Evolutionary conservation across 2,797 vertebrate genomes (phyloP).

Genomic region (Mormyrus hasselquistii): DNA sequence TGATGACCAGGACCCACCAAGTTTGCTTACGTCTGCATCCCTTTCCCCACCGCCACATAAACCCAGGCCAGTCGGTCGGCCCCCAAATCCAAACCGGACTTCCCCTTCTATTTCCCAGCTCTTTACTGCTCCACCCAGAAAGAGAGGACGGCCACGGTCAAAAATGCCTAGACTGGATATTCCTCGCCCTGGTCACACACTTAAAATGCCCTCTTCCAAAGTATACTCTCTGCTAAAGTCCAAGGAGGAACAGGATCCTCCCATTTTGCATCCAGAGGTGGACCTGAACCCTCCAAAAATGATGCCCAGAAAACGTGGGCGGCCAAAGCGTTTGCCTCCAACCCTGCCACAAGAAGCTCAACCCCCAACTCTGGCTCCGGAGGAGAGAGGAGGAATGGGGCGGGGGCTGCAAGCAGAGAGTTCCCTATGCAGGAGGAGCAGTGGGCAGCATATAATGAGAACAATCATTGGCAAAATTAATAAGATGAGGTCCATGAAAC

Average conservation of each 20-base stretch:
- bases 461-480: conserved; percentile 97
- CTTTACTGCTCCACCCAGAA: conserved; percentile 60
- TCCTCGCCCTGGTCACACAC: conserved; percentile 68
- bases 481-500: conserved; percentile 95
- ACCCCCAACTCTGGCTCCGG: conserved; percentile 82
- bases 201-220: conserved; percentile 84
- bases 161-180: conserved; percentile 92
- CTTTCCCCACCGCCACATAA: conserved; percentile 48
- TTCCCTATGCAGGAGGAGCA: conserved; percentile 77
- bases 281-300: conserved; percentile 83
- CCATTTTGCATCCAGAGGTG: conserved; percentile 91
- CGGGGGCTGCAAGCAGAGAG: conserved; percentile 65
- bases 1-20: conserved; percentile 37
- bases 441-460: conserved; percentile 93
- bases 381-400: conserved; percentile 45
- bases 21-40: conserved; percentile 45
- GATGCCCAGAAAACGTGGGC: conserved; percentile 88
- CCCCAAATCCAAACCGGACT: conserved; percentile 65
- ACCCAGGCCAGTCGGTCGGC: conserved; percentile 64
- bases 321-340: conserved; percentile 85
- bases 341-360: conserved; percentile 78
- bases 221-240: conserved; percentile 83
- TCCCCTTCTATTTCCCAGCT: conserved; percentile 55
- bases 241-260: conserved; percentile 90
- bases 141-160: conserved; percentile 82